phyloP scores from a whole-genome alignment of 2,113 vertebrate genomes.

The Trichomycterus rosablanca region DNA sequence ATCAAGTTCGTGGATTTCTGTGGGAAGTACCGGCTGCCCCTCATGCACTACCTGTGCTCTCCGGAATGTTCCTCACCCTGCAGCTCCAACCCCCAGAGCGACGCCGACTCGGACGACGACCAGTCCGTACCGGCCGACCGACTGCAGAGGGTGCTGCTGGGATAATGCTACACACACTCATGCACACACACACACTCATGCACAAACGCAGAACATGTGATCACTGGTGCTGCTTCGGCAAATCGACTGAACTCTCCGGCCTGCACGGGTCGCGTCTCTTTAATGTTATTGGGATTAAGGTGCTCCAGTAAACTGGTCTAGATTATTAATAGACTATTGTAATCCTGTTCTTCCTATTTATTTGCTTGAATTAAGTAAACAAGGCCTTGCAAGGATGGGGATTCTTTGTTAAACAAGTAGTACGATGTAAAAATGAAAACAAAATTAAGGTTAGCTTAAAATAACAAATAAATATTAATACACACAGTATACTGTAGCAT shows the following conservation, averaged over 20 bases:
- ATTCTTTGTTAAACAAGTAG: no score
- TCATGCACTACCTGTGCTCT: slow-evolving; percentile 99
- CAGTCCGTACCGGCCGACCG: slow-evolving; percentile 80
- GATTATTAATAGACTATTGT: no score
- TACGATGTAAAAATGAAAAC: no score
- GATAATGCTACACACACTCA: slow-evolving; percentile 59
- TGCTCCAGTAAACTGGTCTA: no score
- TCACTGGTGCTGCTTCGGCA: slow-evolving; percentile 23
- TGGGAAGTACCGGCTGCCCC: slow-evolving; percentile 92
- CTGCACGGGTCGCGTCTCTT: no score
- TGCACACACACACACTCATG: not conserved
- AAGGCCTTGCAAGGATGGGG: no score
- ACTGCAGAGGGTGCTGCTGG: slow-evolving; percentile 94
- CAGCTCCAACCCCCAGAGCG: slow-evolving; percentile 91
- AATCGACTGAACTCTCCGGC: slow-evolving; percentile 13
- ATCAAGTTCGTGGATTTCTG: slow-evolving; percentile 99
- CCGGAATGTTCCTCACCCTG: slow-evolving; percentile 93
- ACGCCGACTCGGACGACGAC: slow-evolving; percentile 92
- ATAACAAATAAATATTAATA: no score
- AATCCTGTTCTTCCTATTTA: no score
- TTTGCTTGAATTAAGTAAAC: no score
- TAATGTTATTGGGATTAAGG: no score
- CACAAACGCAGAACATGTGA: slow-evolving; percentile 1
- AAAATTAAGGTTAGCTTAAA: no score
- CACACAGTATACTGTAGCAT: no score